Conservation (phyloP, 2,113 vertebrate species). For the Percopsis transmontana region DNA sequence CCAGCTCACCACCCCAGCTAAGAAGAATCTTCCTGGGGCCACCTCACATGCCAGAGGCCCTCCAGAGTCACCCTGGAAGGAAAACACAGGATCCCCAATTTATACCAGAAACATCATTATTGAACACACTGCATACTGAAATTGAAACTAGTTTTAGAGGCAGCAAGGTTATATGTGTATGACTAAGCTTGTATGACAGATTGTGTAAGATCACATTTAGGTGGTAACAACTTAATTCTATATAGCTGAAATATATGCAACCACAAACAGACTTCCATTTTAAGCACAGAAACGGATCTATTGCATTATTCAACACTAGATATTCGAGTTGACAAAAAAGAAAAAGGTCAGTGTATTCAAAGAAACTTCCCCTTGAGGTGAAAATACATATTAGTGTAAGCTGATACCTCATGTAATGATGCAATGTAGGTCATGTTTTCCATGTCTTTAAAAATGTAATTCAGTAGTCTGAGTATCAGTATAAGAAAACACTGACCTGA, state of each 20-base stretch:
- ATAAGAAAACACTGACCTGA: constrained; percentile 79
- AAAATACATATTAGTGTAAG: constrained; percentile 11
- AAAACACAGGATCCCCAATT: constrained; percentile 13
- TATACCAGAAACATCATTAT: not conserved
- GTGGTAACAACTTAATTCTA: too few relatives aligned
- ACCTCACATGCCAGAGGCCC: constrained; percentile 93
- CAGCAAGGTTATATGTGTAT: too few relatives aligned
- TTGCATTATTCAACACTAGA: not conserved
- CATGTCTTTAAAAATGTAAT: not conserved
- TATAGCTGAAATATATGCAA: not conserved
- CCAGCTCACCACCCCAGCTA: constrained; percentile 96
- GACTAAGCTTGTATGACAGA: too few relatives aligned
- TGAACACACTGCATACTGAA: not conserved
- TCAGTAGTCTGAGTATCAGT: too few relatives aligned
- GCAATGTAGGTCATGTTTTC: not conserved
- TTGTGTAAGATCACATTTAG: too few relatives aligned
- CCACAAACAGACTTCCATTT: constrained; percentile 5
- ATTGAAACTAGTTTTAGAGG: too few relatives aligned
- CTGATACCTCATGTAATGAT: constrained; percentile 9
- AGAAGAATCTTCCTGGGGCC: constrained; percentile 87
- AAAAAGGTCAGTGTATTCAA: constrained; percentile 5
- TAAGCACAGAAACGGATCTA: constrained; percentile 5
- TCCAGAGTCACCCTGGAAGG: constrained; percentile 90
- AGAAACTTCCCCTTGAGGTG: constrained; percentile 8
- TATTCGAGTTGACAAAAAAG: not conserved